Evolutionary conservation across 2,888 invertebrate species (phyloP).

Genomic region (Cinara cedri): DNA sequence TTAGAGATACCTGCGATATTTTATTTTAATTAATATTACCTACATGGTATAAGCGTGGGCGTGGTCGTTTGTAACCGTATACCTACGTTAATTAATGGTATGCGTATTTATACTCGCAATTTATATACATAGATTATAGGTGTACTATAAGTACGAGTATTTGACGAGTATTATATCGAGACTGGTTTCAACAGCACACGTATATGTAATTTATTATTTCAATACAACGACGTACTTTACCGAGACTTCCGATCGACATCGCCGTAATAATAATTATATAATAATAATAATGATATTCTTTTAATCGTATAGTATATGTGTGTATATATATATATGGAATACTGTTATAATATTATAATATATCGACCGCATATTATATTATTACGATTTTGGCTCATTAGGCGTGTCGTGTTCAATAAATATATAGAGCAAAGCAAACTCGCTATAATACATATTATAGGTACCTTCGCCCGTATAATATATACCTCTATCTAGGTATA

Average conservation of each 20-base stretch:
- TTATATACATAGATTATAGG: not conserved
- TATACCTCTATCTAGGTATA: not conserved
- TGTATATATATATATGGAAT: too few relatives aligned
- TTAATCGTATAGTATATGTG: too few relatives aligned
- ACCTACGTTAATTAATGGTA: slow-evolving; percentile 34
- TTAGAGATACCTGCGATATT: not conserved
- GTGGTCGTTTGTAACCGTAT: slow-evolving; percentile 35
- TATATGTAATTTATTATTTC: not conserved
- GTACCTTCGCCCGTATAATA: not conserved
- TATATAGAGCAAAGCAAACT: slow-evolving; percentile 16
- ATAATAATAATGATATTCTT: too few relatives aligned
- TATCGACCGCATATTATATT: not conserved
- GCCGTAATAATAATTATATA: not conserved
- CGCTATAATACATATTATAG: not conserved
- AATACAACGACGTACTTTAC: not conserved
- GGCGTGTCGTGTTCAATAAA: slow-evolving; percentile 31
- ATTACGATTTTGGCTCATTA: slow-evolving; percentile 36
- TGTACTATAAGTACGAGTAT: not conserved
- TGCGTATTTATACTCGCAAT: not conserved
- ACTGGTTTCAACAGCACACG: not conserved
- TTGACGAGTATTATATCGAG: slow-evolving; percentile 8
- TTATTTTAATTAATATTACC: slow-evolving; percentile 26
- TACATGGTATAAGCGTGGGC: slow-evolving; percentile 9
- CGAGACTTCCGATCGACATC: slow-evolving; percentile 24
- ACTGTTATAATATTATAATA: slow-evolving; percentile 15